Evolutionary conservation across 1,140 invertebrate genomes (phyloP), one percentile per base, ranked within the genome.

Genomic region (Atta cephalotes): DNA sequence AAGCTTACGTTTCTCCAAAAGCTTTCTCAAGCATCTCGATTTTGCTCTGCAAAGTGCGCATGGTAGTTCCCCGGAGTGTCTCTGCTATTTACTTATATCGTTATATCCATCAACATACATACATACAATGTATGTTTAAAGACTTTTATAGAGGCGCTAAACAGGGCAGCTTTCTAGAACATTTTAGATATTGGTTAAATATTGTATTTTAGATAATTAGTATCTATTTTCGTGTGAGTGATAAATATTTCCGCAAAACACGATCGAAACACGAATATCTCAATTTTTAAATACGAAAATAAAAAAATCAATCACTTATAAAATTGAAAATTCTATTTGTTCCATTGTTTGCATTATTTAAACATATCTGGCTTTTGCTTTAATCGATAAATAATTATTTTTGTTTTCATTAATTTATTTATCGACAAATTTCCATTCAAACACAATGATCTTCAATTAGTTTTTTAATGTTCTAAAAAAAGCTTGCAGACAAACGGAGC

Each of bases 1-100:
- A 76, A 68, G 70, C 80, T 84, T 84, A 74, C 80, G 25, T 84
- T 76, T 74, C 56, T 51, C 60, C n/a, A 56, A 49, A 53, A 84
- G 70, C 80, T 76, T 74, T 74, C 80, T 71, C 39, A 14, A 84
- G 56, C 80, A 16, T 68, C 14, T 70, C 49, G 53, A 74, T 76
- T 74, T 9, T 35, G 35, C 39, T 18, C 14, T n/a, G 49, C 25
- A 39, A 84, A 84, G 25, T 82, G 35, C 35, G 18, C 68, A 21
- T 16, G 28, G 66, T 49, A 81, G 60, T 58, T 81, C 79, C 51
- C 51, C 51, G 16, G 51, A 58, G 78, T 25, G 21, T 71, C 62
- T 80, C 45, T 49, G 25, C 16, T 18, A 21, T 79, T 21, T 79
- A 28, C 35, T 6, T 60, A 21, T n/a, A n/a, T 25, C 12, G 7